Percentiles rank a stretch among this genome's conserved stretches.
phyloP scores from a whole-genome alignment of 2,888 invertebrate species.

The Andricus quercusramuli region DNA sequence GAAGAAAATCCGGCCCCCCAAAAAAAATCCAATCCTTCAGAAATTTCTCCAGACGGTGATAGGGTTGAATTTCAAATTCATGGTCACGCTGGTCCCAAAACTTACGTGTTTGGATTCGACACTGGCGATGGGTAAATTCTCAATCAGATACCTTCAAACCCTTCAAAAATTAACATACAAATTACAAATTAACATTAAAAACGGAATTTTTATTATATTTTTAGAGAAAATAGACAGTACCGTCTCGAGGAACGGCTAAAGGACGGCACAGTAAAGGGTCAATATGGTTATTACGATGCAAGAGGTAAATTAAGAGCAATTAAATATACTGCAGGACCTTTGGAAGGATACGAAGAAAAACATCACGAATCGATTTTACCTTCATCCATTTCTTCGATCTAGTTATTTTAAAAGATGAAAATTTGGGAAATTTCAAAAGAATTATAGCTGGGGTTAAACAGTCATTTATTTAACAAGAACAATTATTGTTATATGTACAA shows the following conservation, averaged over 20 bases:
- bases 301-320: constrained; percentile 87
- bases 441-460: constrained; percentile 57
- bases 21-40: constrained; percentile 40
- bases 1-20: background rate
- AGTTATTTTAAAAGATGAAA: background rate
- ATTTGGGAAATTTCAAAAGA: background rate
- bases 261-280: constrained; percentile 88
- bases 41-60: constrained; percentile 73
- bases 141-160: background rate
- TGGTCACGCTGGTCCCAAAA: constrained; percentile 89
- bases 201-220: constrained; percentile 59
- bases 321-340: constrained; percentile 87
- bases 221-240: constrained; percentile 89
- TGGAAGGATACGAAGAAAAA: constrained; percentile 83
- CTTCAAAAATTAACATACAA: no score
- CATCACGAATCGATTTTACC: constrained; percentile 66
- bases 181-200: background rate
- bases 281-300: constrained; percentile 90
- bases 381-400: background rate
- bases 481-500: constrained; percentile 67
- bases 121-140: constrained; percentile 88
- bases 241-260: constrained; percentile 89
- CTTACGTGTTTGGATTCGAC: constrained; percentile 91
- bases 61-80: constrained; percentile 89
- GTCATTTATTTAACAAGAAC: constrained; percentile 69